phyloP scores from a whole-genome alignment of 2,113 vertebrate genomes.

The Henicopernis longicauda region DNA sequence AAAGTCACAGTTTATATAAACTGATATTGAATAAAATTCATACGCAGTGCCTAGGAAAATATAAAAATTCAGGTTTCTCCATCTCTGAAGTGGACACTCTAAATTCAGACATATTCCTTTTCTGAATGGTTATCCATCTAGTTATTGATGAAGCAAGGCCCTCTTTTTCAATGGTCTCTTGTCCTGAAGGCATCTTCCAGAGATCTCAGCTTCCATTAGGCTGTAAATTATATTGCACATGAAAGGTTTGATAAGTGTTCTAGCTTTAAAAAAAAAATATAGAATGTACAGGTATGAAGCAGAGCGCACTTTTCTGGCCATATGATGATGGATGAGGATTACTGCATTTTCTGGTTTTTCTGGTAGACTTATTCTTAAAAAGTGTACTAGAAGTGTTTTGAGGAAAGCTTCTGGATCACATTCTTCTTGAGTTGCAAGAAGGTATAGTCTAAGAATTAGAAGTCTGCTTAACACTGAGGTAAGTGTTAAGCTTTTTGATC shows the following conservation, averaged over 20 bases:
- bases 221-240: neutral
- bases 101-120: neutral
- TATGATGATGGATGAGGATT: neutral
- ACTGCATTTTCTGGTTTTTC: neutral
- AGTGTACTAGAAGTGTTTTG: neutral
- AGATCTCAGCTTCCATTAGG: neutral
- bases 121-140: neutral
- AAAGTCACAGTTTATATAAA: neutral
- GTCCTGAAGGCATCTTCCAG: neutral
- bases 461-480: neutral
- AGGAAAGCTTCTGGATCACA: neutral
- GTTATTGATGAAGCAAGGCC: neutral
- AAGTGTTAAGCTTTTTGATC: neutral
- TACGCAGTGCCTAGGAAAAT: neutral
- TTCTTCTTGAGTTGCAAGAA: neutral
- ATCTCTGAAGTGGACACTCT: neutral
- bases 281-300: neutral
- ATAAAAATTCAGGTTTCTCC: neutral
- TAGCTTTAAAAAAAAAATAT: neutral
- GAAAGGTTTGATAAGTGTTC: neutral
- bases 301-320: neutral
- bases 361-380: neutral
- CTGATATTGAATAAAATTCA: neutral
- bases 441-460: neutral
- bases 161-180: neutral